Conservation (phyloP, 1,140 invertebrate genomes). For the Trialeurodes vaporariorum region DNA sequence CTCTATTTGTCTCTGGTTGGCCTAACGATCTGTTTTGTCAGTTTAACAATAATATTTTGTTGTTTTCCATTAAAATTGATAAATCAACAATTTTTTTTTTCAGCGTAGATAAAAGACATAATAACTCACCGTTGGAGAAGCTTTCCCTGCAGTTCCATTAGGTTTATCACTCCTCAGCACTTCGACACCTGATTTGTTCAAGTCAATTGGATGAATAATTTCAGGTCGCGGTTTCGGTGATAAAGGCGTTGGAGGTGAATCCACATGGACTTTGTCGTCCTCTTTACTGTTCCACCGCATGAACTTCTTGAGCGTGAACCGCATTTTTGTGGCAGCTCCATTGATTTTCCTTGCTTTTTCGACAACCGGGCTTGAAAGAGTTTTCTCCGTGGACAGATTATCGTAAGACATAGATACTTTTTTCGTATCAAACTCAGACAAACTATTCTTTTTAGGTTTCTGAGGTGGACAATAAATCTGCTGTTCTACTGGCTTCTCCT, state of each 20-base stretch:
- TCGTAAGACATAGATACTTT: conserved; percentile 31
- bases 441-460: not conserved
- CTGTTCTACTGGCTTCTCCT: not conserved
- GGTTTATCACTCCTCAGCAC: conserved; percentile 49
- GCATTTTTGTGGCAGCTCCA: conserved; percentile 33
- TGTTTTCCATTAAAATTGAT: too few relatives aligned
- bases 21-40: too few relatives aligned
- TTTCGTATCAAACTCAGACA: conserved; percentile 36
- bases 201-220: conserved; percentile 76
- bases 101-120: too few relatives aligned
- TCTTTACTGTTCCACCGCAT: conserved; percentile 44
- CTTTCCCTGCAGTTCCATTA: not conserved
- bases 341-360: conserved; percentile 19
- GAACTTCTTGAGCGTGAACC: conserved; percentile 73
- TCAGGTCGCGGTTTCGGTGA: conserved; percentile 55
- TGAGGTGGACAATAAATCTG: not conserved
- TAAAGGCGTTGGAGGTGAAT: conserved; percentile 36
- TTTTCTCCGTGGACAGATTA: conserved; percentile 2
- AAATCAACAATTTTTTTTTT: too few relatives aligned
- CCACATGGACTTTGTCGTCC: conserved; percentile 28
- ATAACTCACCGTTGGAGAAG: not conserved
- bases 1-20: too few relatives aligned
- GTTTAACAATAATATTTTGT: too few relatives aligned
- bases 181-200: conserved; percentile 65
- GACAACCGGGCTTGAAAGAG: not conserved